Percentiles rank a stretch among this genome's conserved stretches.
These are phyloP conservation scores for Cetoscarus ocellatus DNA, from an alignment of 2,797 vertebrate genomes.

Conservation along the genomic window DNA sequence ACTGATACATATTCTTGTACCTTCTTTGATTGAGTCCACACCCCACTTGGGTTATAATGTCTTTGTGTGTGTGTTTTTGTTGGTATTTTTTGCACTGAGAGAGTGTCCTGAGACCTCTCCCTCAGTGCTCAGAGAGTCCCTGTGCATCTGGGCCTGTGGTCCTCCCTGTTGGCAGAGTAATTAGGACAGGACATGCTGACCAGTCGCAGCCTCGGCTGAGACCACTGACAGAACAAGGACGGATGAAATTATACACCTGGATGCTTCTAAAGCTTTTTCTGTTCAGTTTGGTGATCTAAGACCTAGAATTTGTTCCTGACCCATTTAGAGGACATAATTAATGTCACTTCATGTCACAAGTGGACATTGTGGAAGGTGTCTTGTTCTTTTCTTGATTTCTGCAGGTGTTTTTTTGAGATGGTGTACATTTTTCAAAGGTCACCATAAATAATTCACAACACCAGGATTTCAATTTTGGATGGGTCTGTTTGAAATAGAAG, in stretches of 20 bases:
- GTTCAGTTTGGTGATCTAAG: constrained; percentile 46
- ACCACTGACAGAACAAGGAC: constrained; percentile 77
- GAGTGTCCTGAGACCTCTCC: constrained; percentile 39
- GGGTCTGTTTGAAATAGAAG: too few relatives aligned
- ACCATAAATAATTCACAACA: constrained; percentile 23
- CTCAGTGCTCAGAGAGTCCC: constrained; percentile 48
- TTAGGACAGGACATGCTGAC: constrained; percentile 75
- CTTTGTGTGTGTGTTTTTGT: constrained; percentile 15
- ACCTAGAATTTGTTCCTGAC: constrained; percentile 61
- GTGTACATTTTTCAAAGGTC: constrained; percentile 41
- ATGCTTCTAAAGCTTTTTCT: constrained; percentile 45
- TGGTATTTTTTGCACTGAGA: constrained; percentile 6
- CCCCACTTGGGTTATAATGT: constrained; percentile 5
- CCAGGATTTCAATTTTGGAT: too few relatives aligned
- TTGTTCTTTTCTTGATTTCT: constrained; percentile 18
- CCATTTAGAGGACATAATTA: constrained; percentile 69
- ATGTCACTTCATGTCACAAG: constrained; percentile 57
- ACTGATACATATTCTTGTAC: neutral
- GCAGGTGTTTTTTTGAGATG: constrained; percentile 4
- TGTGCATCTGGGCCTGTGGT: constrained; percentile 65
- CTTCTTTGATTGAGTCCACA: constrained; percentile 5
- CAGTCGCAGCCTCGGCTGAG: constrained; percentile 69
- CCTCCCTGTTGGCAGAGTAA: constrained; percentile 69
- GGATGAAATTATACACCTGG: constrained; percentile 71
- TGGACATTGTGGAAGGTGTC: constrained; percentile 28